Percentiles rank a stretch among this genome's conserved stretches.
phyloP scores from a whole-genome alignment of 2,888 invertebrate genomes.

The Apotomis turbidana region DNA sequence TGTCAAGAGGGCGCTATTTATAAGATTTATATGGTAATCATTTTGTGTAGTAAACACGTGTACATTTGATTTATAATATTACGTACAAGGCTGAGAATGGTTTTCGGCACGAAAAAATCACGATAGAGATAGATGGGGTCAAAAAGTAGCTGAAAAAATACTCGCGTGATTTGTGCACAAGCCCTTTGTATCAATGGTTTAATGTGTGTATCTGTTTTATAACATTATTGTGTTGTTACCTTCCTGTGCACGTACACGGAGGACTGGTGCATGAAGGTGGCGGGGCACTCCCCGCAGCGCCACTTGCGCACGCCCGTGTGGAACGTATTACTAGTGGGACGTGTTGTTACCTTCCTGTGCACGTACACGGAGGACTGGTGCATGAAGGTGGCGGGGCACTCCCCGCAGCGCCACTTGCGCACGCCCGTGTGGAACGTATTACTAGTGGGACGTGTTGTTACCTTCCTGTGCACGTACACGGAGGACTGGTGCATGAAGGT shows the following conservation, averaged over 20 bases:
- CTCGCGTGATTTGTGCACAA: too few species aligned
- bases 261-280: conserved; percentile 60
- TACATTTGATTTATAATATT: too few species aligned
- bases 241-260: conserved; percentile 45
- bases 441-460: background rate
- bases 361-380: conserved; percentile 53
- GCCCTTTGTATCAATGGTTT: too few species aligned
- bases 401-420: conserved; percentile 52
- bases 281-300: conserved; percentile 56
- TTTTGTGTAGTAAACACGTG: too few species aligned
- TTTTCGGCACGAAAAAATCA: too few species aligned
- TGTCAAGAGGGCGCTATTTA: too few species aligned
- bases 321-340: conserved; percentile 29
- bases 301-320: conserved; percentile 53
- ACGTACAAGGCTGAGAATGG: too few species aligned
- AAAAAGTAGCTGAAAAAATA: too few species aligned
- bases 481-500: conserved; percentile 59
- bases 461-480: conserved; percentile 44
- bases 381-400: conserved; percentile 61
- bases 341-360: conserved; percentile 2
- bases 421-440: conserved; percentile 51
- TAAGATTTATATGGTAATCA: too few species aligned
- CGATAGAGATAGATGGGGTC: too few species aligned
- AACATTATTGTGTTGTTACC: background rate
- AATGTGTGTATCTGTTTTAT: too few species aligned